These are phyloP conservation scores for Drosophila takahashii DNA, from an alignment of 1,140 invertebrate species.

Conservation along the genomic window DNA sequence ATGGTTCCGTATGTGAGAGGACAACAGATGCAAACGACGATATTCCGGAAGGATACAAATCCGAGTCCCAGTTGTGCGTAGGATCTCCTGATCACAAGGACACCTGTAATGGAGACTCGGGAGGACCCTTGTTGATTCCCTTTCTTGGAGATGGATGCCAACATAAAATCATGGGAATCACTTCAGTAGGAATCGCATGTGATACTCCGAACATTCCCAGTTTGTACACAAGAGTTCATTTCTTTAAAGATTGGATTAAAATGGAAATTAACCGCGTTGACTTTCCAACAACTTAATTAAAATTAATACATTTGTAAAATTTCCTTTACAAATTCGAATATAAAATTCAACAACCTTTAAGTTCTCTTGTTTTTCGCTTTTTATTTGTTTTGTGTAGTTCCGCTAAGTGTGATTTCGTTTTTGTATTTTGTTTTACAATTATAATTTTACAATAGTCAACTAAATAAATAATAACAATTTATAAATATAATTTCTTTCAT, in stretches of 20 bases:
- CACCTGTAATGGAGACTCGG: conserved; percentile 22
- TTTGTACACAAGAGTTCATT: conserved; percentile 13
- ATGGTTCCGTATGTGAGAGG: neutral
- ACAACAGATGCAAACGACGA: conserved; percentile 8
- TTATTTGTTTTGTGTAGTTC: conserved; percentile 68
- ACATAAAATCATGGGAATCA: conserved; percentile 11
- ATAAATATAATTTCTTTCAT: conserved; percentile 76
- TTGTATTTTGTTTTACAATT: conserved; percentile 63
- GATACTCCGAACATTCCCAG: conserved; percentile 15
- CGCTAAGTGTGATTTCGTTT: conserved; percentile 69
- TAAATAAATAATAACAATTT: conserved; percentile 83
- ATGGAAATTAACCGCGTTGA: too few relatives aligned
- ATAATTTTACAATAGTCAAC: conserved; percentile 80
- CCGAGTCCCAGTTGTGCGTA: conserved; percentile 8
- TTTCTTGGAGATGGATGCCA: neutral
- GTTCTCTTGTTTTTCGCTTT: conserved; percentile 37
- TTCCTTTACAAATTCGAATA: too few relatives aligned
- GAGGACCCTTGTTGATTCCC: conserved; percentile 4
- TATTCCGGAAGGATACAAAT: neutral
- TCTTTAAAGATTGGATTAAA: conserved; percentile 2
- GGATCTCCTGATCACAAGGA: conserved; percentile 13
- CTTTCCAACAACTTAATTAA: too few relatives aligned
- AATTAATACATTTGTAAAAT: too few relatives aligned
- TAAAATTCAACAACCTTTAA: neutral
- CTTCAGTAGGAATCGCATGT: conserved; percentile 10